These are phyloP conservation scores for Noctua comes DNA, from an alignment of 2,888 invertebrate genomes.

Conservation along the genomic window DNA sequence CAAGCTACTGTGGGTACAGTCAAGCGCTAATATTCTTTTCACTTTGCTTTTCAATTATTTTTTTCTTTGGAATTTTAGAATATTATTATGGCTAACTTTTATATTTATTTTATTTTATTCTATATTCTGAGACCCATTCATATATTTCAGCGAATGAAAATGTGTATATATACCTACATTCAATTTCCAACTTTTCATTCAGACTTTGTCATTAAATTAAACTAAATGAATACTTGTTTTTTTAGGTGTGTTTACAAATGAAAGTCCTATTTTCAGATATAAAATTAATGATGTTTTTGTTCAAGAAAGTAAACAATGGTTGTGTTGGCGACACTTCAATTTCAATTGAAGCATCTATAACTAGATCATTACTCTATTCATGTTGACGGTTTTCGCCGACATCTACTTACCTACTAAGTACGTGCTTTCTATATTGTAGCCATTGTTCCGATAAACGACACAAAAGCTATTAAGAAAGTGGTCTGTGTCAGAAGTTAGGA, in stretches of 20 bases:
- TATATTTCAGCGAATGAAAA: no score
- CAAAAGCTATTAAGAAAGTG: neutral
- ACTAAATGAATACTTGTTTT: neutral
- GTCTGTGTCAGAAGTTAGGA: neutral
- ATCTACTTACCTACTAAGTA: neutral
- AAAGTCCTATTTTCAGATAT: neutral
- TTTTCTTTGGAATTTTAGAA: neutral
- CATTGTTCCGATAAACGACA: neutral
- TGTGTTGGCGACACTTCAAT: slow-evolving; percentile 16
- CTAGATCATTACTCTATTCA: neutral
- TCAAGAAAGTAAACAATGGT: neutral
- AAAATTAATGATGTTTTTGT: slow-evolving; percentile 14
- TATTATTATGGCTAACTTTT: neutral
- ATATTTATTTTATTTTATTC: no score
- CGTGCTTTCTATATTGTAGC: neutral
- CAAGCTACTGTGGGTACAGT: slow-evolving; percentile 19
- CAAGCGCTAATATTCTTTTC: slow-evolving; percentile 7
- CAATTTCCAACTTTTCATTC: neutral
- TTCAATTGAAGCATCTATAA: slow-evolving; percentile 3
- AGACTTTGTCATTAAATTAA: neutral
- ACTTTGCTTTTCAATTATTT: neutral
- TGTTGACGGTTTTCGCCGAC: neutral
- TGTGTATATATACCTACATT: neutral
- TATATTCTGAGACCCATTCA: no score
- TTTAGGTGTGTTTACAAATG: slow-evolving; percentile 13